These are phyloP conservation scores for Astyanax mexicanus DNA, from an alignment of 2,797 vertebrate species.

Conservation along the genomic window DNA sequence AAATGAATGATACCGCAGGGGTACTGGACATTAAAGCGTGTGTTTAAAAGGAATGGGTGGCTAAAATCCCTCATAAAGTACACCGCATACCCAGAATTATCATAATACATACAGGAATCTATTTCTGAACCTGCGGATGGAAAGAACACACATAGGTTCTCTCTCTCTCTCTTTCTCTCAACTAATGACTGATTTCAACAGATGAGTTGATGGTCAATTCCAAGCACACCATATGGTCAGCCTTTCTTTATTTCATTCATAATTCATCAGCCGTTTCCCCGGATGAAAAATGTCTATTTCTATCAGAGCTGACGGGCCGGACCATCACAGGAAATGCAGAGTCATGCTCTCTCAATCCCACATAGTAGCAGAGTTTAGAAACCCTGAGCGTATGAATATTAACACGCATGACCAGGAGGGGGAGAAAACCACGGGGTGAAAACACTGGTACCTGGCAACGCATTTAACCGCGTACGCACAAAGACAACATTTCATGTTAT, in stretches of 20 bases:
- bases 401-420: constrained; percentile 71
- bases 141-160: background rate
- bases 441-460: constrained; percentile 53
- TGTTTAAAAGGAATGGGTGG: background rate
- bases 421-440: constrained; percentile 57
- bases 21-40: background rate
- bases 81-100: background rate
- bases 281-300: constrained; percentile 78
- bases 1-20: background rate
- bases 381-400: constrained; percentile 74
- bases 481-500: constrained; percentile 53
- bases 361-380: constrained; percentile 74
- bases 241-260: constrained; percentile 42
- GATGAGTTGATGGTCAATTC: constrained; percentile 7
- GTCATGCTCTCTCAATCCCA: constrained; percentile 75
- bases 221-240: constrained; percentile 10
- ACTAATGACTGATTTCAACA: constrained; percentile 3
- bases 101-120: background rate
- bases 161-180: background rate
- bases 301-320: constrained; percentile 74
- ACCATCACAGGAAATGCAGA: constrained; percentile 81
- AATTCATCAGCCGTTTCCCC: constrained; percentile 47
- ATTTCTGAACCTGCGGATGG: constrained; percentile 13
- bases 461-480: constrained; percentile 35
- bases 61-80: background rate